Evolutionary conservation across 2,113 vertebrate genomes (phyloP).

Genomic region (Tonatia bakeri): DNA sequence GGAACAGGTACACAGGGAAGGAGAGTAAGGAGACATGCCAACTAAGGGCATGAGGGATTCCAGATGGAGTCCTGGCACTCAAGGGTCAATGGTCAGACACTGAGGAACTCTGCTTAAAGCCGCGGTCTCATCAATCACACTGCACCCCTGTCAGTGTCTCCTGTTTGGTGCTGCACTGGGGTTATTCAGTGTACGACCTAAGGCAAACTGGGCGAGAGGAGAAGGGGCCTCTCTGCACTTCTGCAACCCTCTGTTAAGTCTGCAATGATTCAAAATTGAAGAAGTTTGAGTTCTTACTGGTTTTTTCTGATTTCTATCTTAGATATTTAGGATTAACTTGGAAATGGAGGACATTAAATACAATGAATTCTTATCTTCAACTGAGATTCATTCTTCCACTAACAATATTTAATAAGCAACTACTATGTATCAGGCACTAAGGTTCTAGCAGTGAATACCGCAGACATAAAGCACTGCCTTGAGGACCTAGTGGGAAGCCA

Average conservation of each 20-base stretch:
- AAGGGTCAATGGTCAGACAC: background rate
- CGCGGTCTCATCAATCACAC: background rate
- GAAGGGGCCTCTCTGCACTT: background rate
- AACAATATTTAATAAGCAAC: background rate
- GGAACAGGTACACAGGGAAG: background rate
- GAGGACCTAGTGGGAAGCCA: background rate
- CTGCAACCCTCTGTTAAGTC: background rate
- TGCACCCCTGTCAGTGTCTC: background rate
- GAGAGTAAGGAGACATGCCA: background rate
- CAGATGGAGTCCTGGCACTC: background rate
- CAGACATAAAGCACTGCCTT: background rate
- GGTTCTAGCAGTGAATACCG: background rate
- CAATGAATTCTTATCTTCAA: background rate
- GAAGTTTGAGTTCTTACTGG: background rate
- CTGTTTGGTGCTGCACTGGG: background rate
- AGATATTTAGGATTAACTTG: background rate
- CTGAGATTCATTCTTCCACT: background rate
- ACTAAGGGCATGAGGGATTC: background rate
- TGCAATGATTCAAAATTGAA: background rate
- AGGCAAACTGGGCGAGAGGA: background rate
- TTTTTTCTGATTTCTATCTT: background rate
- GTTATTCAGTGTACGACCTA: background rate
- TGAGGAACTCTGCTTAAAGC: background rate
- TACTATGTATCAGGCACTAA: background rate
- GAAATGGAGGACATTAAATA: background rate